A percentile compares a stretch with the other conserved stretches of the same genome.
Conservation (phyloP, 2,113 vertebrate genomes). For the Peromyscus californicus region DNA sequence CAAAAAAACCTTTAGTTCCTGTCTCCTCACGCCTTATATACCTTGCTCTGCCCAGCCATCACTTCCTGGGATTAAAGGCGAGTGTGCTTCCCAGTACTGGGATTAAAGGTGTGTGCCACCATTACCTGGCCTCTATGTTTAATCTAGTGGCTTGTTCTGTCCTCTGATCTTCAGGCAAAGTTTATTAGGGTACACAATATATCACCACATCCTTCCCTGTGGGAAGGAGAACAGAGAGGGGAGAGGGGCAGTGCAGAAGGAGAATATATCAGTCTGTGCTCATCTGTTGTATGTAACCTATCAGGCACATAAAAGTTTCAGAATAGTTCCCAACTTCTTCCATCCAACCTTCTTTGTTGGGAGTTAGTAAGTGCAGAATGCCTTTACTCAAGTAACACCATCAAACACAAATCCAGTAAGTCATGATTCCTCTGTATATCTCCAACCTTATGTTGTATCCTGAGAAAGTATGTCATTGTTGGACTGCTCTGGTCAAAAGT, state of each 20-base stretch:
- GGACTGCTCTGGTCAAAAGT: not conserved
- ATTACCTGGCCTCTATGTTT: too few species aligned
- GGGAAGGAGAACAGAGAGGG: not conserved
- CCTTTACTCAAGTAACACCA: not conserved
- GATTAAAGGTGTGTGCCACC: too few species aligned
- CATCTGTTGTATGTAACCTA: slow-evolving; percentile 18
- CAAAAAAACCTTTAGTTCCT: too few species aligned
- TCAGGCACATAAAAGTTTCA: not conserved
- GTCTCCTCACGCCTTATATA: too few species aligned
- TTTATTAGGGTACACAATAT: too few species aligned
- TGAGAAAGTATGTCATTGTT: not conserved
- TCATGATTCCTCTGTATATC: not conserved
- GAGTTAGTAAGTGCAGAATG: not conserved
- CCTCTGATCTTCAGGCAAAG: too few species aligned
- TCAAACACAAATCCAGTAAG: not conserved
- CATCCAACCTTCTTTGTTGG: not conserved
- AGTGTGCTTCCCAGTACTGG: too few species aligned
- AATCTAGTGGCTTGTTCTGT: too few species aligned
- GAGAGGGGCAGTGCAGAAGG: not conserved
- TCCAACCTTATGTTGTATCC: not conserved
- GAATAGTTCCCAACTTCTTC: not conserved
- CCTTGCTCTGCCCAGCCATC: too few species aligned
- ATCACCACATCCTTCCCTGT: not conserved
- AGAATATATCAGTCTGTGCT: not conserved
- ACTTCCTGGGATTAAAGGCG: too few species aligned